These are phyloP conservation scores for Muscicapa adusta DNA, from an alignment of 2,113 vertebrate genomes.

Conservation along the genomic window DNA sequence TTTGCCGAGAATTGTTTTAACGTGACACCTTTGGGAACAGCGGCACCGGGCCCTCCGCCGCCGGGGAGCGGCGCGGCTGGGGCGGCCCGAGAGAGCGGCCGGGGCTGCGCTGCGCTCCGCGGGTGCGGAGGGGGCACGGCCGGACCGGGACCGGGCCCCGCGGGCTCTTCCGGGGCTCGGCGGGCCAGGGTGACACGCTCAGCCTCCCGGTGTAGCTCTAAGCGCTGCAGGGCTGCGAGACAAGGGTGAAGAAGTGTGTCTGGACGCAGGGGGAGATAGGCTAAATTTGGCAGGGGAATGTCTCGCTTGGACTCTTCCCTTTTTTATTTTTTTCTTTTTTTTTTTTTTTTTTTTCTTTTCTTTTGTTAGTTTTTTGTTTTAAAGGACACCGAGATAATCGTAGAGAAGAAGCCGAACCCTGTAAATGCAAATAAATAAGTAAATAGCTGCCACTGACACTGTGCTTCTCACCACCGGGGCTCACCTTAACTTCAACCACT, in stretches of 20 bases:
- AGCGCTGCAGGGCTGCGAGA: slow-evolving; percentile 3
- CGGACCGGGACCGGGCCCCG: neutral
- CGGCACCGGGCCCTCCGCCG: too few relatives aligned
- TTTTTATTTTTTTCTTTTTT: neutral
- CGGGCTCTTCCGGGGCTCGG: neutral
- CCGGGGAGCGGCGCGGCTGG: neutral
- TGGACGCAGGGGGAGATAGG: neutral
- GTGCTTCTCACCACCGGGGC: neutral
- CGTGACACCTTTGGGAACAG: neutral
- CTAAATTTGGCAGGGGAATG: slow-evolving; percentile 10
- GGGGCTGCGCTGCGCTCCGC: neutral
- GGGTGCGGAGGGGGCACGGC: neutral
- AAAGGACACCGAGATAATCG: neutral
- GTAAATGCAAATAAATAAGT: neutral
- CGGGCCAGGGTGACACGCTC: neutral
- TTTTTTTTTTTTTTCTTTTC: neutral
- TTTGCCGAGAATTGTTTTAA: neutral
- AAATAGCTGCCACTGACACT: neutral
- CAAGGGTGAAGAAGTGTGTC: neutral
- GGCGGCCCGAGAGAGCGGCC: neutral
- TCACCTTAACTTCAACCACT: neutral
- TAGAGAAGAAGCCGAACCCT: neutral
- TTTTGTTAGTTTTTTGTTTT: neutral
- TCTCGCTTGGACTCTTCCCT: neutral
- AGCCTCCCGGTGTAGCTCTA: neutral